Percentiles rank a stretch among this genome's conserved stretches.
Conservation (phyloP, 92 coral and sea anemone species). For the Bergia sp. region DNA sequence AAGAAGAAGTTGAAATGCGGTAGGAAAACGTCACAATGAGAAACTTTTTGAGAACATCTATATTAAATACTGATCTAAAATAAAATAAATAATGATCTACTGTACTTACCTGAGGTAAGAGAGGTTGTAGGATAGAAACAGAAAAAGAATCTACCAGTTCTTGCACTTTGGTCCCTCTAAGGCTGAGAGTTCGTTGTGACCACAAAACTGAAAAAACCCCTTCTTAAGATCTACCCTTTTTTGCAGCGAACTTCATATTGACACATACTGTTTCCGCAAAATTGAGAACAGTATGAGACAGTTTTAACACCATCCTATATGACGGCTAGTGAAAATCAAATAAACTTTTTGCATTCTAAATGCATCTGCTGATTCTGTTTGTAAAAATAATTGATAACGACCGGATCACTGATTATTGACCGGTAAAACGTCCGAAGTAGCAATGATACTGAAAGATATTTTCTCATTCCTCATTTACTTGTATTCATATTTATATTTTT, state of each 20-base stretch:
- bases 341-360: neutral
- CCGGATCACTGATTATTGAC: slow-evolving; percentile 18
- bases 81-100: neutral
- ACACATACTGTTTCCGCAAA: slow-evolving; percentile 8
- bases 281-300: neutral
- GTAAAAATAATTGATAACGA: slow-evolving; percentile 6
- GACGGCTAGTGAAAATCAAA: neutral
- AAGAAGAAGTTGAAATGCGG: too few species aligned
- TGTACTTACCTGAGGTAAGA: neutral
- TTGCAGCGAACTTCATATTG: neutral
- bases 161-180: neutral
- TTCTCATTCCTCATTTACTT: neutral
- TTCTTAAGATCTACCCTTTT: neutral
- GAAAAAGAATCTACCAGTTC: neutral
- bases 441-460: neutral
- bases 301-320: slow-evolving; percentile 14
- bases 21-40: too few species aligned
- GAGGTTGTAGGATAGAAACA: neutral
- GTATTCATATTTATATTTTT: neutral
- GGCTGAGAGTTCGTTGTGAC: neutral
- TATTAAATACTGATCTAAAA: too few species aligned
- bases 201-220: neutral
- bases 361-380: neutral
- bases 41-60: too few species aligned
- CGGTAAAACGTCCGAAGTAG: slow-evolving; percentile 6